Base-by-base conservation (phyloP, 64 coral and sea anemone genomes). In the Catalaphyllia jardinei region DNA sequence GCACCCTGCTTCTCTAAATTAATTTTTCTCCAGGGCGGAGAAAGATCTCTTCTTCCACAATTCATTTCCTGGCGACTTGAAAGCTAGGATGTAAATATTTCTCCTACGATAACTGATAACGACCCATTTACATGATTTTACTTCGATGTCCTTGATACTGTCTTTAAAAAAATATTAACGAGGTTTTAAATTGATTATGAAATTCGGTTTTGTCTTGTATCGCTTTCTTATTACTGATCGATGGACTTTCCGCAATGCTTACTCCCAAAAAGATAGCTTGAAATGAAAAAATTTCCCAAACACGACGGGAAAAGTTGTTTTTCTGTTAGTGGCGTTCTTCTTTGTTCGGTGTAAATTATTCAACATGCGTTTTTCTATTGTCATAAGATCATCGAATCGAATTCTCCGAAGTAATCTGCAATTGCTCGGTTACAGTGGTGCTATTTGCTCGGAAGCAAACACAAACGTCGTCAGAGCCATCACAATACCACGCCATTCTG, bases 301-400 rank as follows among this genome's bases (percentile, higher is more conserved):
- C 31, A 76, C 30, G 62, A 71, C n/a, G 35, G 8, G 24, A 39
- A 61, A 83, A 83, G 19, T 83, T 83, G 80, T 83, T 85, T 71
- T 71, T 85, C 55, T 69, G 49, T 22, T 29, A 71, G 81, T 85
- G 81, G 60, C 62, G 81, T 18, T 51, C 28, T 67, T 71, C 81
- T 85, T 85, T 85, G 81, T 85, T 67, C 39, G 35, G 33, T 29
- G 35, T 85, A 85, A 85, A 85, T 85, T 85, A 85, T 85, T 85
- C 81, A 85, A 71, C 81, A 71, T 85, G 61, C 62, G 81, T 85
- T 85, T 71, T n/a, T 51, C 24, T 10, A 71, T 85, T 85, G 81
- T 85, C 67, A 85, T 51, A 69, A 39, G 81, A 85, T 85, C 65
- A 69, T 11, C 81, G 81, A 85, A 28, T 71, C 38, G 63, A 85